Evolutionary conservation across 1,140 invertebrate genomes (phyloP).

Genomic region (Saccostrea glomerata): DNA sequence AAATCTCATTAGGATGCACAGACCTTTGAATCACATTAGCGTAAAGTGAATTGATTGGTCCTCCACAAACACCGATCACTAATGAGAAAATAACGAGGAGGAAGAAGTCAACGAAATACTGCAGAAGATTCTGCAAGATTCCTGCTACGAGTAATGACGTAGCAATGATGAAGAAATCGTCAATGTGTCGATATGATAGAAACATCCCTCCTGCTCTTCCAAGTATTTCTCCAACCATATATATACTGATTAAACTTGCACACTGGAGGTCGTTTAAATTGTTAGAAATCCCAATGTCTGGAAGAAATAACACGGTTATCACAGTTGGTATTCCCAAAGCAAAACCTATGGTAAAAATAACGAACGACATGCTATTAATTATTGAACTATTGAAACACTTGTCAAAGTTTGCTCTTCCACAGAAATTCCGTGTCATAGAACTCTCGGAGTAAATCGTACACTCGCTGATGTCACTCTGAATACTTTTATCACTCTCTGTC

Average conservation of each 20-base stretch:
- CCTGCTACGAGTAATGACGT: neutral
- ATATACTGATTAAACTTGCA: neutral
- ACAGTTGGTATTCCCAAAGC: neutral
- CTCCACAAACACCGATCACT: constrained; percentile 8
- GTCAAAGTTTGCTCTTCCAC: neutral
- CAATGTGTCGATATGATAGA: constrained; percentile 11
- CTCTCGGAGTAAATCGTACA: neutral
- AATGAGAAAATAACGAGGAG: neutral
- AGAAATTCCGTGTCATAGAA: neutral
- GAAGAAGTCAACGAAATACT: neutral
- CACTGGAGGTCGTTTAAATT: neutral
- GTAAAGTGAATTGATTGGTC: neutral
- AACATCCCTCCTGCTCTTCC: neutral
- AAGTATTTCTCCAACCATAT: constrained; percentile 1
- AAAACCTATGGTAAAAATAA: neutral
- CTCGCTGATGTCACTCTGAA: neutral
- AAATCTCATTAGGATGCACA: neutral
- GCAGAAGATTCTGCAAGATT: neutral
- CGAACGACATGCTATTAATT: neutral
- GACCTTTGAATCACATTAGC: neutral
- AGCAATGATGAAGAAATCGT: neutral
- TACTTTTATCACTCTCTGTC: constrained; percentile 15
- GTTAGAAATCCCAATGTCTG: neutral
- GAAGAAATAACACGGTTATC: constrained; percentile 9
- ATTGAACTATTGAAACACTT: constrained; percentile 11